A percentile compares a stretch with the other conserved stretches of the same genome.
These are phyloP conservation scores for Nemotelus pantherinus DNA, from an alignment of 2,888 invertebrate genomes.

Conservation along the genomic window DNA sequence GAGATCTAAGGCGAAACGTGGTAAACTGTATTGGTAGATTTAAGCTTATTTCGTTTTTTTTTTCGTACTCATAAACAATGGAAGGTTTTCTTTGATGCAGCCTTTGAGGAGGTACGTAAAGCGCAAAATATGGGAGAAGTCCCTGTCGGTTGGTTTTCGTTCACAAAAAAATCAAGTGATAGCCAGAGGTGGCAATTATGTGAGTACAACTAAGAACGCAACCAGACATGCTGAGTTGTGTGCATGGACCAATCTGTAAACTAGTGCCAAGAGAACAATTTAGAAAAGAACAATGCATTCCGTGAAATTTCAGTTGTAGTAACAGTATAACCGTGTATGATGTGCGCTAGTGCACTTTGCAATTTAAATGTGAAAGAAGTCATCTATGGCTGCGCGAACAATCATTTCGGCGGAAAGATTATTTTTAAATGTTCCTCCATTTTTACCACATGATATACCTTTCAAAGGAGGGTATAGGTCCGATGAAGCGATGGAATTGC, in stretches of 20 bases:
- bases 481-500: slow-evolving; percentile 83
- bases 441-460: slow-evolving; percentile 69
- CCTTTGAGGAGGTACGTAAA: slow-evolving; percentile 79
- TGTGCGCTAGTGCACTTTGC: slow-evolving; percentile 90
- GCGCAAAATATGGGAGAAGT: slow-evolving; percentile 85
- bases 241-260: slow-evolving; percentile 84
- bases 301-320: slow-evolving; percentile 78
- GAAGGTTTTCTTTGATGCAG: slow-evolving; percentile 75
- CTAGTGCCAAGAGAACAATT: slow-evolving; percentile 69
- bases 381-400: slow-evolving; percentile 92
- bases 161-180: slow-evolving; percentile 72
- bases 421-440: slow-evolving; percentile 82
- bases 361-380: slow-evolving; percentile 78
- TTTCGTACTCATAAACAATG: slow-evolving; percentile 51
- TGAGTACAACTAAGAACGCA: slow-evolving; percentile 92
- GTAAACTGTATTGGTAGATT: slow-evolving; percentile 33
- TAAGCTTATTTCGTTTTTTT: slow-evolving; percentile 2
- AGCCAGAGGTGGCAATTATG: slow-evolving; percentile 87
- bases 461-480: slow-evolving; percentile 76
- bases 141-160: slow-evolving; percentile 97
- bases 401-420: slow-evolving; percentile 95
- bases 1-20: slow-evolving; percentile 48
- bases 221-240: slow-evolving; percentile 95
- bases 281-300: slow-evolving; percentile 70
- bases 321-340: slow-evolving; percentile 98